Evolutionary conservation across 1,140 invertebrate species (phyloP), one percentile per base, ranked within the genome.

Genomic region (Nasonia longicornis): DNA sequence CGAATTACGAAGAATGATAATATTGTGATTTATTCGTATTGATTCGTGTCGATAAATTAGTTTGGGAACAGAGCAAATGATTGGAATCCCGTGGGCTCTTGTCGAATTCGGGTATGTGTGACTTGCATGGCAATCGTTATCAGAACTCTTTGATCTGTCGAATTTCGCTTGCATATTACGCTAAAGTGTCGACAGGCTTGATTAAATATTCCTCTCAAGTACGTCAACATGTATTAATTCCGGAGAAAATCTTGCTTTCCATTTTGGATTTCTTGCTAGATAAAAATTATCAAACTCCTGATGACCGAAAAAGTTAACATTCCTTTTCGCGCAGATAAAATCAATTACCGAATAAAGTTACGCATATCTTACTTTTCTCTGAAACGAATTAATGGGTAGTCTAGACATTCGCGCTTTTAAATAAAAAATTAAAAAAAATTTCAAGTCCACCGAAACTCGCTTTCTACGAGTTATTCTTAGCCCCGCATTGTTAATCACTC

Each of bases 201-300:
- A 67, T 67, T 29, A 67, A 67, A 67, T 67, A 67, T 67, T 67
- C 64, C 12, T 67, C 64, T 67, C 22, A 31, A 67, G 64, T 67
- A 67, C 26, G 14, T 26, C 29, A 67, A 29, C 64, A 26, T n/a
- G 29, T 29, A 26, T 26, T 26, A 58, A 58, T n/a, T n/a, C 52
- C 16, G 20, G 52, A 58, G 20, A 58, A 58, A 58, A 58, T 58
- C 16, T 20, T n/a, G 52, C 6, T 48, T 58, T 58, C 6, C 20
- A 6, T 20, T 58, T 58, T 16, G 16, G 11, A 52, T 20, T 52
- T 4, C 12, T 16, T 52, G 38, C 38, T 42, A 42, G 38, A 42
- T 42, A 42, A 42, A 42, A 42, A 42, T 42, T 11, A 42, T 10
- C 8, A 42, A 42, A 10, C 38, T 42, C 10, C 10, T 42, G 38